These are phyloP conservation scores for Euura lappo DNA, from an alignment of 1,140 invertebrate genomes.

Conservation along the genomic window DNA sequence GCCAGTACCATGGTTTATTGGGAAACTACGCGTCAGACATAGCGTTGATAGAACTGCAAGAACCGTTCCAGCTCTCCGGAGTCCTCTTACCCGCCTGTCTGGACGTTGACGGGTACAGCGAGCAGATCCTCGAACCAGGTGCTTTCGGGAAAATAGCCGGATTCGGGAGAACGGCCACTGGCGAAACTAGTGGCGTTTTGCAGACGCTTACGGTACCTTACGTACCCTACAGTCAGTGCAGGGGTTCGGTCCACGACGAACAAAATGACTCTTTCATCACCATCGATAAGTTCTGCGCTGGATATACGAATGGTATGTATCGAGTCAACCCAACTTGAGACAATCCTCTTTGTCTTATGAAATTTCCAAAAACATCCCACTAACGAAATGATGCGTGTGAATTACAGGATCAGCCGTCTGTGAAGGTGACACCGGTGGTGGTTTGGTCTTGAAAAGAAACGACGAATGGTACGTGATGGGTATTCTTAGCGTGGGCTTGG, in stretches of 20 bases:
- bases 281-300: conserved; percentile 54
- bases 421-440: conserved; percentile 56
- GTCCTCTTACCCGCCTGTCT: conserved; percentile 49
- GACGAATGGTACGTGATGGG: conserved; percentile 49
- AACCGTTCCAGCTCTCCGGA: conserved; percentile 42
- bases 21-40: conserved; percentile 52
- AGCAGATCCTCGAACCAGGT: conserved; percentile 36
- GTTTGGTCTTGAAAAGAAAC: conserved; percentile 44
- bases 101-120: conserved; percentile 35
- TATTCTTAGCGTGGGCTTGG: conserved; percentile 51
- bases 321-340: background rate
- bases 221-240: conserved; percentile 39
- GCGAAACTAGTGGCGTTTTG: conserved; percentile 39
- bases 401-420: conserved; percentile 53
- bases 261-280: conserved; percentile 42
- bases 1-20: conserved; percentile 43
- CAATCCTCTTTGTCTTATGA: background rate
- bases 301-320: conserved; percentile 52
- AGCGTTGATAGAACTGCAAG: conserved; percentile 45
- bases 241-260: conserved; percentile 16
- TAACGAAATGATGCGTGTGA: background rate
- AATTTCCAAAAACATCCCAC: background rate
- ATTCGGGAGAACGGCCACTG: conserved; percentile 48
- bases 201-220: conserved; percentile 47
- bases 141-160: conserved; percentile 48